A percentile compares a stretch with the other conserved stretches of the same genome.
phyloP scores from a whole-genome alignment of 1,140 invertebrate species.

The Cheumatopsyche charites region DNA sequence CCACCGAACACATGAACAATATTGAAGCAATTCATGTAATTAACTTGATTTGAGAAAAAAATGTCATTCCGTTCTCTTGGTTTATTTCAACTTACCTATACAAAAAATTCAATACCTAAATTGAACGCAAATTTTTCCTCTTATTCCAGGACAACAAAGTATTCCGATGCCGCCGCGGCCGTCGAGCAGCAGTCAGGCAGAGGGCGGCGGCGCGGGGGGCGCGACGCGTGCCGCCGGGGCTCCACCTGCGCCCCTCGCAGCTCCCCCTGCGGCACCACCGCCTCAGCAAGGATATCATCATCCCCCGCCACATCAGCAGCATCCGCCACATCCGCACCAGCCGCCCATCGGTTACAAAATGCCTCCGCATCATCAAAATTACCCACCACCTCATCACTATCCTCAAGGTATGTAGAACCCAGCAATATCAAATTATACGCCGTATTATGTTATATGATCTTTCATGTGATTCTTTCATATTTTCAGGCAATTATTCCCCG shows the following conservation, averaged over 20 bases:
- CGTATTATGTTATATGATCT: too few relatives aligned
- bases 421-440: too few relatives aligned
- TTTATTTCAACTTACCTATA: too few relatives aligned
- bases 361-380: constrained; percentile 56
- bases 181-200: constrained; percentile 78
- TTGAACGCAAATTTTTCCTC: too few relatives aligned
- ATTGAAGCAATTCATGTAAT: too few relatives aligned
- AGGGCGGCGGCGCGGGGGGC: constrained; percentile 45
- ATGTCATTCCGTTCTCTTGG: too few relatives aligned
- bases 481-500: constrained; percentile 62
- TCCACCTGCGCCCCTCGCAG: constrained; percentile 42
- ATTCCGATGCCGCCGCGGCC: constrained; percentile 91
- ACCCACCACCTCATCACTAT: constrained; percentile 64
- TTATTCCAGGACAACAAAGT: constrained; percentile 80
- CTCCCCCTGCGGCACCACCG: constrained; percentile 56
- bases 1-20: too few relatives aligned
- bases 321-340: constrained; percentile 55
- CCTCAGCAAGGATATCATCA: constrained; percentile 65
- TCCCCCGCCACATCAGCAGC: constrained; percentile 62
- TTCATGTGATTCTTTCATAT: background rate
- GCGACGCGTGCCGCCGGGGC: constrained; percentile 40
- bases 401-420: constrained; percentile 58
- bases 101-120: too few relatives aligned
- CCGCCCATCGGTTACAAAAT: constrained; percentile 62
- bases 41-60: too few relatives aligned